Evolutionary conservation across 2,888 invertebrate species (phyloP).

Genomic region (Limnephilus auricula): DNA sequence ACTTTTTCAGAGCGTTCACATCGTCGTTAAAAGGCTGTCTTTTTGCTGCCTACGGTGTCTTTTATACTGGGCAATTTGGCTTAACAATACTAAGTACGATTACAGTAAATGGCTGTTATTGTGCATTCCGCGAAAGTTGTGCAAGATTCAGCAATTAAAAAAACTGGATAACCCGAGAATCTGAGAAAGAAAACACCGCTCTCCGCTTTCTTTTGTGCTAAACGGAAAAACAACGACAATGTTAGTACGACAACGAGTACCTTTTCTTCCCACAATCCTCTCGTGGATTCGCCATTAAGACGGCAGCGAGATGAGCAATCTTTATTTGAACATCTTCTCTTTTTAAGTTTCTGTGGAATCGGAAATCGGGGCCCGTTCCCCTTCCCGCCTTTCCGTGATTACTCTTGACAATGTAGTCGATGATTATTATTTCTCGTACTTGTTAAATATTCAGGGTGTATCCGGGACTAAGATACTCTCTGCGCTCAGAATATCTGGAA

Average conservation of each 20-base stretch:
- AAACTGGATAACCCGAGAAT: slow-evolving; percentile 51
- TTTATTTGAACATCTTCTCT: slow-evolving; percentile 34
- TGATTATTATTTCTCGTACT: slow-evolving; percentile 35
- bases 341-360: slow-evolving; percentile 12
- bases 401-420: slow-evolving; percentile 48
- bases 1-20: background rate
- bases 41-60: background rate
- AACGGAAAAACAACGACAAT: slow-evolving; percentile 51
- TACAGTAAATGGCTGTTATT: slow-evolving; percentile 30
- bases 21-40: background rate
- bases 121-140: slow-evolving; percentile 60
- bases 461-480: background rate
- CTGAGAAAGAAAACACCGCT: slow-evolving; percentile 20
- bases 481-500: slow-evolving; percentile 23
- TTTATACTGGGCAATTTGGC: slow-evolving; percentile 46
- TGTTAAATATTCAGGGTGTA: slow-evolving; percentile 27
- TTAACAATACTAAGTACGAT: slow-evolving; percentile 19
- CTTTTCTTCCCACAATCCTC: slow-evolving; percentile 26
- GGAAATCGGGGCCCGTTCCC: slow-evolving; percentile 29
- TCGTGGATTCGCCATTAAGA: slow-evolving; percentile 27
- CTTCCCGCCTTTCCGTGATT: slow-evolving; percentile 5
- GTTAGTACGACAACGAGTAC: slow-evolving; percentile 32
- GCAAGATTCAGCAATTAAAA: slow-evolving; percentile 64
- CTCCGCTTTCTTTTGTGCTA: slow-evolving; percentile 39
- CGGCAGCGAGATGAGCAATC: slow-evolving; percentile 36